These are phyloP conservation scores for Diarsia mendica DNA, from an alignment of 2,888 invertebrate species.

Conservation along the genomic window DNA sequence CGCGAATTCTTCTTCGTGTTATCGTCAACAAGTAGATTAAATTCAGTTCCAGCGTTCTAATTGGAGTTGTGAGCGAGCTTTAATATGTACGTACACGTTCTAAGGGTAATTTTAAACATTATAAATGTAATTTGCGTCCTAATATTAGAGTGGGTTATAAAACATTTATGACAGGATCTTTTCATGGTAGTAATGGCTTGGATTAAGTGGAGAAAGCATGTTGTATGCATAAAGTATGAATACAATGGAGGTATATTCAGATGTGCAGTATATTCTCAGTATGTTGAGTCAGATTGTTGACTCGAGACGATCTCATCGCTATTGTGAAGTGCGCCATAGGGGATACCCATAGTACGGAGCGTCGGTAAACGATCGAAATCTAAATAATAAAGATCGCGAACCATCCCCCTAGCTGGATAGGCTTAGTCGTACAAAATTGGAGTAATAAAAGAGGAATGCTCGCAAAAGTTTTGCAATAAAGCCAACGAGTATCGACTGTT, in stretches of 20 bases:
- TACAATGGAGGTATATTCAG: slow-evolving; percentile 55
- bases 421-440: slow-evolving; percentile 90
- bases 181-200: slow-evolving; percentile 51
- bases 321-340: slow-evolving; percentile 66
- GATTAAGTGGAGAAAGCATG: slow-evolving; percentile 52
- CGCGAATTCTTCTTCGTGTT: slow-evolving; percentile 51
- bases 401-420: slow-evolving; percentile 79
- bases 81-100: slow-evolving; percentile 47
- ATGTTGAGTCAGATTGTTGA: slow-evolving; percentile 64
- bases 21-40: slow-evolving; percentile 59
- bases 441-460: slow-evolving; percentile 90
- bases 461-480: slow-evolving; percentile 90
- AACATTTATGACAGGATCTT: slow-evolving; percentile 51
- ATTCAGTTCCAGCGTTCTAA: slow-evolving; percentile 52
- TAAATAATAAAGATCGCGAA: slow-evolving; percentile 88
- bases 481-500: slow-evolving; percentile 89
- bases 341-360: slow-evolving; percentile 62
- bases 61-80: slow-evolving; percentile 51
- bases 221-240: slow-evolving; percentile 48
- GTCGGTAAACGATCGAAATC: slow-evolving; percentile 83
- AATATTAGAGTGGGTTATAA: slow-evolving; percentile 53
- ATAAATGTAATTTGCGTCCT: slow-evolving; percentile 59
- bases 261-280: slow-evolving; percentile 57
- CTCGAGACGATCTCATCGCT: slow-evolving; percentile 55
- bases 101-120: slow-evolving; percentile 57